Conservation (phyloP, 1,140 invertebrate genomes). For the Pollicipes pollicipes region DNA sequence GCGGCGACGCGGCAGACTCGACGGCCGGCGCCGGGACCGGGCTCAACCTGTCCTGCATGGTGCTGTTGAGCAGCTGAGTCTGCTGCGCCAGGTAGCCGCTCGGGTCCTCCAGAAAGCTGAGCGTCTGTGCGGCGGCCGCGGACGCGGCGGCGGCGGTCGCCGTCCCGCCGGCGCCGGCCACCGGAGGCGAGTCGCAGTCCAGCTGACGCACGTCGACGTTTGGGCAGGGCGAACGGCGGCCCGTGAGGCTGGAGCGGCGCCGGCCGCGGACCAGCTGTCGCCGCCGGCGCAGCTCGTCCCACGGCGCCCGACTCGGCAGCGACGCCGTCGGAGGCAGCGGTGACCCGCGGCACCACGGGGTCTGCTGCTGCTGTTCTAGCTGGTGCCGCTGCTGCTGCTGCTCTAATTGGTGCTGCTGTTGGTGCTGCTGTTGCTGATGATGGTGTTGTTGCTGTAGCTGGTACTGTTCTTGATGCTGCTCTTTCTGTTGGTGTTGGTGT, state of each 20-base stretch:
- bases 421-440: not conserved
- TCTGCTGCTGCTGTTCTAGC: conserved; percentile 8
- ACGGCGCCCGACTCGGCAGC: conserved; percentile 12
- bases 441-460: no score
- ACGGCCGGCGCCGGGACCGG: not conserved
- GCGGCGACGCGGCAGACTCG: not conserved
- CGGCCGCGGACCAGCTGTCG: not conserved
- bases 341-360: no score
- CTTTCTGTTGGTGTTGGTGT: no score
- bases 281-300: conserved; percentile 7
- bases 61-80: conserved; percentile 60
- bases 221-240: conserved; percentile 27
- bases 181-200: conserved; percentile 27
- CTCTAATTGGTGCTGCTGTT: conserved; percentile 10
- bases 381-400: conserved; percentile 6
- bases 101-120: conserved; percentile 71
- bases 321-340: conserved; percentile 7
- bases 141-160: conserved; percentile 22
- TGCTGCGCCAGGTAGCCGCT: conserved; percentile 72
- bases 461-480: no score
- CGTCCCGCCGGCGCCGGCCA: conserved; percentile 12
- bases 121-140: conserved; percentile 24
- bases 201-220: conserved; percentile 34
- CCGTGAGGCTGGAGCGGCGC: not conserved
- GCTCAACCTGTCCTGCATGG: conserved; percentile 31